These are phyloP conservation scores for Salticus scenicus DNA, from an alignment of 2,888 invertebrate genomes.

Conservation along the genomic window DNA sequence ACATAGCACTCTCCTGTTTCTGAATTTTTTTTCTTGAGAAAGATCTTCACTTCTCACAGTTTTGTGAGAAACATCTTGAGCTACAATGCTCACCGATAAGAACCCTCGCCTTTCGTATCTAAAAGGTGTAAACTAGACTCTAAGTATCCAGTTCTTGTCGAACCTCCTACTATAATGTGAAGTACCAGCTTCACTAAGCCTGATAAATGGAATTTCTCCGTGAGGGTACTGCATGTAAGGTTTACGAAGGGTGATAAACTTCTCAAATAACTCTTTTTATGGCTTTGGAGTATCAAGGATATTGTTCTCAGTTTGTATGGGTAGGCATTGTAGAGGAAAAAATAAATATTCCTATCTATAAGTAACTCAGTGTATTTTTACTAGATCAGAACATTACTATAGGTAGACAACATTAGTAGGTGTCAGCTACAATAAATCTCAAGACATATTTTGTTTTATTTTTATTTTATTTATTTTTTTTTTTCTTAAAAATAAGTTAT, in stretches of 20 bases:
- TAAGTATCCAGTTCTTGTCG: neutral
- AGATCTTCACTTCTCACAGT: no score
- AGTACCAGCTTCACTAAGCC: neutral
- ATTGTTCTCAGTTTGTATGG: neutral
- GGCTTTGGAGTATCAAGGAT: neutral
- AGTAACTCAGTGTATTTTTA: neutral
- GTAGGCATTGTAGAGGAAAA: neutral
- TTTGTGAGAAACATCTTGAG: neutral
- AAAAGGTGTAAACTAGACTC: conserved; percentile 14
- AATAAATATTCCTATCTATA: neutral
- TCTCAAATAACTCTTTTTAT: conserved; percentile 16
- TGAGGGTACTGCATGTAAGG: neutral
- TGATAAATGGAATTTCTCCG: neutral
- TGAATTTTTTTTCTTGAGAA: neutral
- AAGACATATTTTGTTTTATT: no score
- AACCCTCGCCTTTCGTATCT: neutral
- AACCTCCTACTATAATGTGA: neutral
- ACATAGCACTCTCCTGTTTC: neutral
- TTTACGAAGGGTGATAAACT: neutral
- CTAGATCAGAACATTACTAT: no score
- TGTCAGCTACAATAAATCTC: no score
- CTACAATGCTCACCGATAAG: neutral
- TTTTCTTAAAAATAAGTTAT: no score
- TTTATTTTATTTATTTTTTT: no score
- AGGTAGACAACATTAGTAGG: no score